Percentiles rank a stretch among this genome's conserved stretches.
These are phyloP conservation scores for Pammene fasciana DNA, from an alignment of 2,888 invertebrate genomes.

Conservation along the genomic window DNA sequence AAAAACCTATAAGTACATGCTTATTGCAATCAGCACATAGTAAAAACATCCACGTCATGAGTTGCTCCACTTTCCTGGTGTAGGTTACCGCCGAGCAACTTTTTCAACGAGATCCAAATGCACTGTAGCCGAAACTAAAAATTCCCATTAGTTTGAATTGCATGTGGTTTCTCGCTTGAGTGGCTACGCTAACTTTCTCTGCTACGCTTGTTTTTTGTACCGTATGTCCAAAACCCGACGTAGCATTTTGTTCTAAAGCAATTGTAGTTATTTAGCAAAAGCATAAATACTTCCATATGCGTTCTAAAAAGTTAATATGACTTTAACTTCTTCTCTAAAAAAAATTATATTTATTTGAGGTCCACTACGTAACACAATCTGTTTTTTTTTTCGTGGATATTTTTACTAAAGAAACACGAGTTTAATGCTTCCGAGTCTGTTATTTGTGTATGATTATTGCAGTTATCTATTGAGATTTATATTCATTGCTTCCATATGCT, in stretches of 20 bases:
- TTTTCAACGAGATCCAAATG: conserved; percentile 3
- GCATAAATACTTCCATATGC: no score
- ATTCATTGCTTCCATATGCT: neutral
- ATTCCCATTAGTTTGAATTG: conserved; percentile 3
- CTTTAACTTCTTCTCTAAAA: no score
- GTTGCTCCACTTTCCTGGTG: neutral
- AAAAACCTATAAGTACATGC: no score
- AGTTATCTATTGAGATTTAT: conserved; percentile 11
- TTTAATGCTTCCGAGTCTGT: no score
- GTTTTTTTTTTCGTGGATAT: neutral
- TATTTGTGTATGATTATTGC: neutral
- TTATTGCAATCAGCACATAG: neutral
- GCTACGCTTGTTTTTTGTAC: conserved; percentile 2
- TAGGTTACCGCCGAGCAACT: neutral
- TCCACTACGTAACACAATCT: neutral
- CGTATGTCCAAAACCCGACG: neutral
- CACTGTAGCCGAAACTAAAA: conserved; percentile 7
- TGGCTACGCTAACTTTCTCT: neutral
- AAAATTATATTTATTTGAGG: no score
- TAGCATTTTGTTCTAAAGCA: no score
- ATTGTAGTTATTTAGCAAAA: no score
- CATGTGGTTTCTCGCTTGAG: conserved; percentile 1
- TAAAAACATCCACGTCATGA: neutral
- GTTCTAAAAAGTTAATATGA: no score
- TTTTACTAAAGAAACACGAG: no score